A percentile compares a stretch with the other conserved stretches of the same genome.
These are phyloP conservation scores for Proteles cristata DNA, from an alignment of 2,113 vertebrate genomes.

Conservation along the genomic window DNA sequence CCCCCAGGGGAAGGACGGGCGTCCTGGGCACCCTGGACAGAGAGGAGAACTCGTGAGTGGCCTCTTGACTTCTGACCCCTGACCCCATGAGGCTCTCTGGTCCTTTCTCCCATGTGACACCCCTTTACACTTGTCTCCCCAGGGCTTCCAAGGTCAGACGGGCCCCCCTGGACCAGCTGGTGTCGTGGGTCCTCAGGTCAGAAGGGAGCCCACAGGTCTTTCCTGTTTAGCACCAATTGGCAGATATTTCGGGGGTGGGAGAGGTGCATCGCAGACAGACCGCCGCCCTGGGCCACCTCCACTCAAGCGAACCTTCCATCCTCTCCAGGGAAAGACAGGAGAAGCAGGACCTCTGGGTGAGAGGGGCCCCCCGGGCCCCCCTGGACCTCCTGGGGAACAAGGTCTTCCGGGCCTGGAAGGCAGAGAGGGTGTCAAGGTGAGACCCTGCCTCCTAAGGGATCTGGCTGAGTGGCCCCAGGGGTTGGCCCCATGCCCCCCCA, in stretches of 20 bases:
- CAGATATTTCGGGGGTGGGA: background rate
- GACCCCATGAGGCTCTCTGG: background rate
- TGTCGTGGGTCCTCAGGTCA: slow-evolving; percentile 95
- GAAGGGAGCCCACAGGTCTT: background rate
- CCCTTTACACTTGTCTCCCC: background rate
- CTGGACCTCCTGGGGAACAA: slow-evolving; percentile 94
- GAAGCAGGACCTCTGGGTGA: slow-evolving; percentile 93
- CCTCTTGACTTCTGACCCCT: background rate
- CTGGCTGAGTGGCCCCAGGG: background rate
- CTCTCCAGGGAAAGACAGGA: slow-evolving; percentile 91
- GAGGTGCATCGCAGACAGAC: background rate
- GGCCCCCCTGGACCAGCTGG: slow-evolving; percentile 92
- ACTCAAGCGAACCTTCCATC: background rate
- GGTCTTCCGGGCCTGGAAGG: slow-evolving; percentile 93
- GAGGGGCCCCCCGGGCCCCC: slow-evolving; percentile 94
- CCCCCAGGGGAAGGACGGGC: slow-evolving; percentile 91
- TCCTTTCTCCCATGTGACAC: background rate
- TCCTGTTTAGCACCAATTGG: background rate
- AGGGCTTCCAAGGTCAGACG: slow-evolving; percentile 97
- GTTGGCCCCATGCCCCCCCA: background rate
- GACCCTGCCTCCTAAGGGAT: fast-evolving
- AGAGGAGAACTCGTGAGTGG: slow-evolving; percentile 92
- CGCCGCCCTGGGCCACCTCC: background rate
- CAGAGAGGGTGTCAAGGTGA: slow-evolving; percentile 94
- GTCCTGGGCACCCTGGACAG: slow-evolving; percentile 94